Evolutionary conservation across 2,797 vertebrate genomes (phyloP).

Genomic region (Acanthurus lineatus): DNA sequence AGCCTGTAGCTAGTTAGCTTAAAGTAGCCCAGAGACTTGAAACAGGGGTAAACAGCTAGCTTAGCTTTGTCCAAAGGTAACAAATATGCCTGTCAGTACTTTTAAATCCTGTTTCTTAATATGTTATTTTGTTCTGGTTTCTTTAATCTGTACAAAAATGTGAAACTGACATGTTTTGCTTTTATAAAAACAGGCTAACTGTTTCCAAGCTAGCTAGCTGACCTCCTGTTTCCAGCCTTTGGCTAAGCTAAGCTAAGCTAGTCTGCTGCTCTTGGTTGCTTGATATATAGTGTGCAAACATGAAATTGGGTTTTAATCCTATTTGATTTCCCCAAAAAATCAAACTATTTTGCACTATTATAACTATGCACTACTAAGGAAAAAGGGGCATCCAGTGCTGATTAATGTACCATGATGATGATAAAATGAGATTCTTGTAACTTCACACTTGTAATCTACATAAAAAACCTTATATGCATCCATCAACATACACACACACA

Average conservation of each 20-base stretch:
- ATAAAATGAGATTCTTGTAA: neutral
- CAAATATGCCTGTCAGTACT: too few species aligned
- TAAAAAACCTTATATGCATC: neutral
- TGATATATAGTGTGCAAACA: too few species aligned
- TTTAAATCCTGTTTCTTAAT: neutral
- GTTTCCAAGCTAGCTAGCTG: neutral
- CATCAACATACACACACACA: neutral
- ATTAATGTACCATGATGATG: neutral
- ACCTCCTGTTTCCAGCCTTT: neutral
- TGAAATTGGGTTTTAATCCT: neutral
- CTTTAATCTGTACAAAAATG: neutral
- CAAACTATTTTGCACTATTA: too few species aligned
- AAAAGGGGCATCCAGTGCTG: too few species aligned
- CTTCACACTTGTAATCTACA: too few species aligned
- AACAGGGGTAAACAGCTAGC: neutral
- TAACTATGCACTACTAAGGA: too few species aligned
- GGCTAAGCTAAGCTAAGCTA: neutral
- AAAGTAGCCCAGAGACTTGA: neutral
- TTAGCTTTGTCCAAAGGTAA: neutral
- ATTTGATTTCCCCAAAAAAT: neutral
- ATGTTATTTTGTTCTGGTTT: neutral
- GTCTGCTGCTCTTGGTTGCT: neutral
- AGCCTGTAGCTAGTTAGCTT: neutral
- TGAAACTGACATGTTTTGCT: neutral
- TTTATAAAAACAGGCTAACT: neutral